Percentiles rank a stretch among this genome's conserved stretches.
phyloP scores from a whole-genome alignment of 2,888 invertebrate species.

The Pycnomerus fuliginosus region DNA sequence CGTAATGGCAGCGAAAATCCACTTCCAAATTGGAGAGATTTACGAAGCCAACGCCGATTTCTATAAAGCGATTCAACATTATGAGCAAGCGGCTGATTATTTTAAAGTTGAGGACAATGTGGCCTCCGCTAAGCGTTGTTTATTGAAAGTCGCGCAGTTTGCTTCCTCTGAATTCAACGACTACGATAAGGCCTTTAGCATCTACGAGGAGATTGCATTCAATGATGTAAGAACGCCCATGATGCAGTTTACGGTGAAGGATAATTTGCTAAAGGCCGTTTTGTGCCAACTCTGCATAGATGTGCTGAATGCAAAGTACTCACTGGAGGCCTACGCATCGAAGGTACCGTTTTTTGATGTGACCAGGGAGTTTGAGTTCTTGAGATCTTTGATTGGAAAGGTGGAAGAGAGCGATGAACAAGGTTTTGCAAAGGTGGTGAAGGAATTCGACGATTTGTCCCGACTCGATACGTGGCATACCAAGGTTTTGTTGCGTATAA shows the following conservation, averaged over 20 bases:
- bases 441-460: conserved; percentile 91
- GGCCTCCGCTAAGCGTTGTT: conserved; percentile 94
- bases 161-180: conserved; percentile 93
- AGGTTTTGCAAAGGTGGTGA: conserved; percentile 87
- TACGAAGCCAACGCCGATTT: conserved; percentile 89
- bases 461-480: conserved; percentile 95
- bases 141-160: conserved; percentile 93
- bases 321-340: conserved; percentile 84
- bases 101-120: conserved; percentile 93
- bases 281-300: conserved; percentile 94
- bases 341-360: conserved; percentile 93
- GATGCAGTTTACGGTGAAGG: conserved; percentile 84
- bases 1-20: conserved; percentile 95
- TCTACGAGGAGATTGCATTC: conserved; percentile 91
- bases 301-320: conserved; percentile 84
- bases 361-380: conserved; percentile 86
- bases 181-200: conserved; percentile 92
- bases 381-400: conserved; percentile 77
- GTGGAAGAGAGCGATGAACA: conserved; percentile 92
- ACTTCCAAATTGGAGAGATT: conserved; percentile 93
- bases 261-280: conserved; percentile 94
- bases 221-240: conserved; percentile 89
- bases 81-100: conserved; percentile 83
- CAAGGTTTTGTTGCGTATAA: conserved; percentile 85
- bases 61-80: conserved; percentile 85